Evolutionary conservation across 2,113 vertebrate species (phyloP), one percentile per base, ranked within the genome.

Genomic region (Salminus brasiliensis): DNA sequence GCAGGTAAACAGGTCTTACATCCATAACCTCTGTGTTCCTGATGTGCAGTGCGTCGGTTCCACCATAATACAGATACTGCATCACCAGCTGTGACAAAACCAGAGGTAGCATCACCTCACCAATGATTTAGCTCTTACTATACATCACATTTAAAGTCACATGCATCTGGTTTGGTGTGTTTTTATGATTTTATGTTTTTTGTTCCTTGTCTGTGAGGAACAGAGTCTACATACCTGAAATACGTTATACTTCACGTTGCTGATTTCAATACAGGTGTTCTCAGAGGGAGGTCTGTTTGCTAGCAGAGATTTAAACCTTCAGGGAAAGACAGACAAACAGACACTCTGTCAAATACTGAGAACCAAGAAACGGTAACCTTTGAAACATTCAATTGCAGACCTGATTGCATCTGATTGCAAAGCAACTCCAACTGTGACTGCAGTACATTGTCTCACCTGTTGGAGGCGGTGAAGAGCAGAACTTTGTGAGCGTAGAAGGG

Each of bases 401-500:
- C 5, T 52, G 69, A 21, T 23, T 41, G 65, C 27, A 8, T 9
- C 1, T 30, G 27, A 43, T 53, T 55, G 70, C 29, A 36, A 21
- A 36, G 2, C 36, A 27, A 57, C 30, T 4, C 8, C 21, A 11
- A n/a, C 27, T 34, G 18, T 34, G 27, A 67, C n/a, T 27, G 11
- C 78, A 39, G 57, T 79, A 39, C 3, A 41, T 9, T 23, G 21
- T 11, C 81, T 76, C 85, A 99, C 97, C 97, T 96, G 76, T 90
- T 94, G 8, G 98, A 99, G 60, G 98, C 97, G 12, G 97, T 99
- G 87, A 98, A 98, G 34, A 99, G 88, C 88, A 99, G 92, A 30
- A 99, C 98, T 93, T 96, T 96, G 84, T 99, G 98, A 45, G 96
- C 98, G 12, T 98, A 99, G 85, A 98, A 99, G 0, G 97, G 98